Evolutionary conservation across 2,113 vertebrate genomes (phyloP), one percentile per base, ranked within the genome.

Genomic region (Alethe castanea): DNA sequence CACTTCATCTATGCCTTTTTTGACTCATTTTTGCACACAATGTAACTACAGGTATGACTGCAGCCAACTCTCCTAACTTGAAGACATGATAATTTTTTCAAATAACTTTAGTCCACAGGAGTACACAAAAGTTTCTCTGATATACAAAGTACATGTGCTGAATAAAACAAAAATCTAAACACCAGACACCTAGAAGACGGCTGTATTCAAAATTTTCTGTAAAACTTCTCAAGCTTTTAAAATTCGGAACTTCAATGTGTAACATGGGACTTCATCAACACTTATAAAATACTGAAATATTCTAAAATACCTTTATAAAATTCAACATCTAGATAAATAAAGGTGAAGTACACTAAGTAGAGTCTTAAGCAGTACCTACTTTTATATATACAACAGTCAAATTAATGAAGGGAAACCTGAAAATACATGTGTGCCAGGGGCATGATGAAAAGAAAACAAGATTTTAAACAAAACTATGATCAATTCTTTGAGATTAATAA

Each of bases 391-490:
- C 11, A 24, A 4, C 15, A 66, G 22, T 11, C 20, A 78, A 73
- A 81, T 42, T 54, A 81, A 70, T 52, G 18, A 13, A 53, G 2
- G 3, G 9, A 83, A 53, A 9, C 19, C 10, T 86, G 76, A 66
- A 77, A 65, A 71, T 57, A 19, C 5, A 61, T 45, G 14, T 6
- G 12, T 70, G 8, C 15, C 50, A 26, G 5, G 3, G 1, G 0
- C 14, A 35, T 45, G 23, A 56, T 44, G 10, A 73, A 23, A 92
- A 50, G 14, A 74, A 84, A 70, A 1, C 2, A 67, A 85, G 33
- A 23, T 71, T 42, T 33, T 44, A 33, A 76, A 47, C 20, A 29
- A 88, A 88, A 45, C 1, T 0, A 1, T 0, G 0, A 2, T 60
- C 26, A 36, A 17, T 56, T 93, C 28, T 93, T 61, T 70, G 12